Percentiles rank a stretch among this genome's conserved stretches.
These are phyloP conservation scores for Leptopilina drosophilae DNA, from an alignment of 2,888 invertebrate species.

Conservation along the genomic window DNA sequence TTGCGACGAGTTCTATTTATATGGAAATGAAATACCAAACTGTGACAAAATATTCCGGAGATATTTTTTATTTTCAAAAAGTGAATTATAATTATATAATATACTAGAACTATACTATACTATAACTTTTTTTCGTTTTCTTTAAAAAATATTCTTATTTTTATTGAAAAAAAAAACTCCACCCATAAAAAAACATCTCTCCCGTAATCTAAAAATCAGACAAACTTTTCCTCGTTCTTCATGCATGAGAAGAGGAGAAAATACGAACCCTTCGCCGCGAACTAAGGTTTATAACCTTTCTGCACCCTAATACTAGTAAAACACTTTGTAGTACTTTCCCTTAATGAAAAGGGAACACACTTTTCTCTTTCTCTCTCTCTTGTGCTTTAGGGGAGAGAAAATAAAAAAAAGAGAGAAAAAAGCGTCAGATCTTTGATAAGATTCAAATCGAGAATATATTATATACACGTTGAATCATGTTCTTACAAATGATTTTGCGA, in stretches of 20 bases:
- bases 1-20: slow-evolving; percentile 3
- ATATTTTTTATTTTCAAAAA: background rate
- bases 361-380: background rate
- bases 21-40: slow-evolving; percentile 29
- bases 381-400: slow-evolving; percentile 43
- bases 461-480: slow-evolving; percentile 52
- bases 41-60: background rate
- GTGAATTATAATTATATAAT: too few relatives aligned
- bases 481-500: slow-evolving; percentile 60
- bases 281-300: slow-evolving; percentile 14
- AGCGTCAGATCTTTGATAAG: slow-evolving; percentile 62
- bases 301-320: slow-evolving; percentile 30
- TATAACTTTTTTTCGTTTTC: too few relatives aligned
- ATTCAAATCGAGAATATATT: slow-evolving; percentile 55
- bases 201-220: slow-evolving; percentile 27
- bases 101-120: too few relatives aligned
- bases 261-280: slow-evolving; percentile 35
- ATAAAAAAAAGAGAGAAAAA: too few relatives aligned
- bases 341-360: slow-evolving; percentile 46
- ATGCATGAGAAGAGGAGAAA: slow-evolving; percentile 28
- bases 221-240: slow-evolving; percentile 30
- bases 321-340: slow-evolving; percentile 35
- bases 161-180: too few relatives aligned
- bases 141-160: too few relatives aligned
- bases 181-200: too few relatives aligned